phyloP scores from a whole-genome alignment of 2,888 invertebrate species.

The Cecidostiba fungosa region DNA sequence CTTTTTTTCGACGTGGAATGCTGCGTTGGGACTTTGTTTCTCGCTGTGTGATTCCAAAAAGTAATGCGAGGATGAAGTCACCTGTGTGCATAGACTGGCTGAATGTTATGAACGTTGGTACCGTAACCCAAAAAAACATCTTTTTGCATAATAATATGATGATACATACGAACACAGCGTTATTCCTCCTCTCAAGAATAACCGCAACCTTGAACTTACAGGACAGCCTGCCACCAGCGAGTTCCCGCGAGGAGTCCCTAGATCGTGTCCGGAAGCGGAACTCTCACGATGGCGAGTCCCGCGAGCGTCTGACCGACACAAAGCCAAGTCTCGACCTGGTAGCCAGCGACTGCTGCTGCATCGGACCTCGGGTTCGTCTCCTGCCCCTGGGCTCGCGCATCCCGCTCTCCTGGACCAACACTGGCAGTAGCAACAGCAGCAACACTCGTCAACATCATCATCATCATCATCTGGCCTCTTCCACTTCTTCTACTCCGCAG shows the following conservation, averaged over 20 bases:
- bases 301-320: constrained; percentile 69
- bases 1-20: neutral
- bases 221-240: constrained; percentile 73
- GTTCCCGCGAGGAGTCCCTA: constrained; percentile 68
- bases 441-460: constrained; percentile 13
- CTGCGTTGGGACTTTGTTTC: neutral
- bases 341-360: constrained; percentile 74
- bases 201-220: constrained; percentile 64
- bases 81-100: too few relatives aligned
- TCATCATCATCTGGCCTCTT: constrained; percentile 53
- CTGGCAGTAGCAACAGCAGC: constrained; percentile 59
- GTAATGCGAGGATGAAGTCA: too few relatives aligned
- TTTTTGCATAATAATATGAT: too few relatives aligned
- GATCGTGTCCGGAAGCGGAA: constrained; percentile 69
- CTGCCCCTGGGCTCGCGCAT: constrained; percentile 59
- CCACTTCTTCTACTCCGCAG: constrained; percentile 37
- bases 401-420: constrained; percentile 57
- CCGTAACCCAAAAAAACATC: too few relatives aligned
- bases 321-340: constrained; percentile 67
- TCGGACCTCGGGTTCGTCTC: constrained; percentile 73
- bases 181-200: too few relatives aligned
- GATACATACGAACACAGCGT: too few relatives aligned
- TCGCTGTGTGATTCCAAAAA: too few relatives aligned
- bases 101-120: too few relatives aligned
- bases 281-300: constrained; percentile 71